A percentile compares a stretch with the other conserved stretches of the same genome.
phyloP scores from a whole-genome alignment of 2,888 invertebrate genomes.

The Odontomyia ornata region DNA sequence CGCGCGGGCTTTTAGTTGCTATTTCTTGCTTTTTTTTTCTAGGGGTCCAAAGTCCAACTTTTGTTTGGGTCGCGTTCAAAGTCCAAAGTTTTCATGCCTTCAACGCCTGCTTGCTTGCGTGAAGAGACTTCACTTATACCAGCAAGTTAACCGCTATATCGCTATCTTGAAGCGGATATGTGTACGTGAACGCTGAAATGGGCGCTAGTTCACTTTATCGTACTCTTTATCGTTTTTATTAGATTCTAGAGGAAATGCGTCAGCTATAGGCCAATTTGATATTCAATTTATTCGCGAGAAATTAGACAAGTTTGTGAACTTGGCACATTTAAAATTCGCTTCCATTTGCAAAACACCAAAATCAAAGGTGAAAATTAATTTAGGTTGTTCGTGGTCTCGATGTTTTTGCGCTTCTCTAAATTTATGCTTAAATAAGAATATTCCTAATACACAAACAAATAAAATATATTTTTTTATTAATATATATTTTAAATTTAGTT shows the following conservation, averaged over 20 bases:
- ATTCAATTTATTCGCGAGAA: neutral
- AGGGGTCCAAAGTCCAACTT: slow-evolving; percentile 58
- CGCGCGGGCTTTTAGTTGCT: slow-evolving; percentile 11
- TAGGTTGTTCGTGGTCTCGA: too few species aligned
- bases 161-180: neutral
- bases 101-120: slow-evolving; percentile 22
- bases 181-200: neutral
- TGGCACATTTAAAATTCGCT: too few species aligned
- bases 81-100: slow-evolving; percentile 60
- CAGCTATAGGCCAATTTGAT: neutral
- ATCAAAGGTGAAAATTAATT: too few species aligned
- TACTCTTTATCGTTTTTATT: slow-evolving; percentile 13
- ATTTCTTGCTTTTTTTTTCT: neutral
- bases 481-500: too few species aligned
- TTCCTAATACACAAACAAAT: too few species aligned
- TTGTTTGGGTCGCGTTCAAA: slow-evolving; percentile 60
- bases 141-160: slow-evolving; percentile 29
- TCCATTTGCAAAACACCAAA: too few species aligned
- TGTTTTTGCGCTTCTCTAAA: too few species aligned
- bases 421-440: too few species aligned
- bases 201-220: neutral
- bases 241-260: slow-evolving; percentile 22
- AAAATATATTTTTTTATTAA: too few species aligned
- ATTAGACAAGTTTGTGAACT: neutral
- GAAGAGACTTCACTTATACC: neutral